phyloP scores from a whole-genome alignment of 2,113 vertebrate species.

The Cryptoleucopteryx plumbea region DNA sequence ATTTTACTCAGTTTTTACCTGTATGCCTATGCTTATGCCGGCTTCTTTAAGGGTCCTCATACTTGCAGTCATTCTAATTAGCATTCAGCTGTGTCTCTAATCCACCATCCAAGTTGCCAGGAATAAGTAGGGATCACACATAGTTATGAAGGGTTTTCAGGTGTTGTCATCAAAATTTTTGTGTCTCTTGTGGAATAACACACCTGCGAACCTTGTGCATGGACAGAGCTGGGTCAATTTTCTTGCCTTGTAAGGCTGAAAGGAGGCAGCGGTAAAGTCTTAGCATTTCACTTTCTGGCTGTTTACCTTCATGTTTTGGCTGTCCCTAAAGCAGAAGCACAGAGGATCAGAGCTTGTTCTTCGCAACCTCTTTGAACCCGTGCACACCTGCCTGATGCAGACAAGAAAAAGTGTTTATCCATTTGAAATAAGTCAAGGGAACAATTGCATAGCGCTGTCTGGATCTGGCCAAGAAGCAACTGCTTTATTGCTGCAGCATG shows the following conservation, averaged over 20 bases:
- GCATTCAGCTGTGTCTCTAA: not conserved
- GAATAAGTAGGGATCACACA: not conserved
- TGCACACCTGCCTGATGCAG: not conserved
- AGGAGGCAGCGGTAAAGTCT: not conserved
- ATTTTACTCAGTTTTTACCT: not conserved
- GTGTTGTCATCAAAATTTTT: not conserved
- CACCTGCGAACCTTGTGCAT: not conserved
- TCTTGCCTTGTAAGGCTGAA: not conserved
- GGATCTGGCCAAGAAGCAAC: slow-evolving; percentile 38
- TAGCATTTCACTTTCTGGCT: not conserved
- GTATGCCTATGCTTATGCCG: not conserved
- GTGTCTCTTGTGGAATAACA: not conserved
- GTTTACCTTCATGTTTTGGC: not conserved
- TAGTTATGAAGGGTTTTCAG: not conserved
- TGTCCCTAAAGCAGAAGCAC: not conserved
- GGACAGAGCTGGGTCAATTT: not conserved
- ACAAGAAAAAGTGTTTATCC: not conserved
- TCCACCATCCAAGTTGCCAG: not conserved
- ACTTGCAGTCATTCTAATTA: not conserved
- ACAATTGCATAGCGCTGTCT: slow-evolving; percentile 4
- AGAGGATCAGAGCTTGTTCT: not conserved
- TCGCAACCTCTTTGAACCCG: not conserved
- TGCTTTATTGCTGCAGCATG: slow-evolving; percentile 52
- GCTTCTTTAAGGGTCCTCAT: not conserved
- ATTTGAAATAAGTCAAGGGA: slow-evolving; percentile 44